These are phyloP conservation scores for Lontra canadensis DNA, from an alignment of 2,113 vertebrate species.

Conservation along the genomic window DNA sequence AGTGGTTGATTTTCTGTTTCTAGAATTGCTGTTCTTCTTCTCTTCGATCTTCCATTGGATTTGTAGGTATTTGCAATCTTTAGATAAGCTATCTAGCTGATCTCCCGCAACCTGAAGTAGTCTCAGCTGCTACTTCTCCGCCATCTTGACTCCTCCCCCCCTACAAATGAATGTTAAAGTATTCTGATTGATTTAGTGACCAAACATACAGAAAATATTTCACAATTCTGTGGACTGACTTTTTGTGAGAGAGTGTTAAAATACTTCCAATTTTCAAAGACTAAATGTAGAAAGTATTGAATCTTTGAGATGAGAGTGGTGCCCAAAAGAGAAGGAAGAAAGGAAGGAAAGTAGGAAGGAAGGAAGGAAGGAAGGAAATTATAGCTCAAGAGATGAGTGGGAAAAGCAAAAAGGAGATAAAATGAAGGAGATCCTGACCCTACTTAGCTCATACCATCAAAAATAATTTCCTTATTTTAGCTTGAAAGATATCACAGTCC, in stretches of 20 bases:
- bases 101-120: too few relatives aligned
- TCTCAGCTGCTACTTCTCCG: too few relatives aligned
- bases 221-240: neutral
- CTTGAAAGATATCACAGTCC: neutral
- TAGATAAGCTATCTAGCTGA: too few relatives aligned
- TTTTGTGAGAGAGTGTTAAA: neutral
- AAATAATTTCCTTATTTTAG: neutral
- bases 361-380: neutral
- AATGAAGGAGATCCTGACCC: neutral
- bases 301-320: neutral
- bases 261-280: neutral
- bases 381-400: neutral
- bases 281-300: neutral
- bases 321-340: neutral
- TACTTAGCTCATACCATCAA: neutral
- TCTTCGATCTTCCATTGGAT: too few relatives aligned
- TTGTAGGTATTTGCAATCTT: too few relatives aligned
- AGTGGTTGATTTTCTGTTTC: too few relatives aligned
- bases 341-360: neutral
- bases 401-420: neutral
- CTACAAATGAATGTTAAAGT: neutral
- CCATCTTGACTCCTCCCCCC: too few relatives aligned
- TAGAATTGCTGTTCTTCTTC: too few relatives aligned
- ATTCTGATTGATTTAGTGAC: neutral
- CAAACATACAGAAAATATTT: neutral